Evolutionary conservation across 2,888 invertebrate genomes (phyloP).

Genomic region (Agrotis segetum): DNA sequence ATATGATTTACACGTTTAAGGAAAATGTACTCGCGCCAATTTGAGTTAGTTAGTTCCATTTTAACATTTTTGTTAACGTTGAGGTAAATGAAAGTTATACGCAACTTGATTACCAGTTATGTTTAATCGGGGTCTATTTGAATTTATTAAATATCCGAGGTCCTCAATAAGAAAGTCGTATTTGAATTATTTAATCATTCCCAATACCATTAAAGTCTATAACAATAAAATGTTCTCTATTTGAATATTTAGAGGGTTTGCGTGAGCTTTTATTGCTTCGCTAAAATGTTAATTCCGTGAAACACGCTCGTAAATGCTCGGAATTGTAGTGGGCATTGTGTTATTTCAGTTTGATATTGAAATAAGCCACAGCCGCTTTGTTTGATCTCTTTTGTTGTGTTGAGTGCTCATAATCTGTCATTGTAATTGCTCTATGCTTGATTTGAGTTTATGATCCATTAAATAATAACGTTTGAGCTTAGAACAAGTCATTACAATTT

Average conservation of each 20-base stretch:
- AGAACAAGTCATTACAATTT: constrained; percentile 24
- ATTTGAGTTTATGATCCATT: constrained; percentile 56
- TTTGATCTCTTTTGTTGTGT: constrained; percentile 74
- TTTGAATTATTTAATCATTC: constrained; percentile 63
- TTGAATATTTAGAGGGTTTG: constrained; percentile 79
- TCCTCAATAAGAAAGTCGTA: constrained; percentile 44
- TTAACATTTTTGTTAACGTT: constrained; percentile 45
- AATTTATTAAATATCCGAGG: constrained; percentile 25
- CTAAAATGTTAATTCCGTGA: constrained; percentile 85
- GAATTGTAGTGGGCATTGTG: constrained; percentile 77
- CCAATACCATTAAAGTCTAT: constrained; percentile 69
- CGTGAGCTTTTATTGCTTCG: constrained; percentile 82
- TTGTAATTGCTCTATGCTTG: constrained; percentile 57
- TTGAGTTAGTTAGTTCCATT: constrained; percentile 47
- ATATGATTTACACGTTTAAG: constrained; percentile 53
- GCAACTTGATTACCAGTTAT: constrained; percentile 41
- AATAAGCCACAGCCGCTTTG: constrained; percentile 75
- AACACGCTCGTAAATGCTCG: constrained; percentile 81
- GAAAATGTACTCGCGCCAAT: constrained; percentile 47
- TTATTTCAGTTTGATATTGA: constrained; percentile 78
- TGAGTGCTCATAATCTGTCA: constrained; percentile 65
- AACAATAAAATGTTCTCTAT: constrained; percentile 75
- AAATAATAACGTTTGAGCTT: constrained; percentile 35
- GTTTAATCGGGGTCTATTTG: constrained; percentile 23
- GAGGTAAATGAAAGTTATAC: constrained; percentile 27